Evolutionary conservation across 2,113 vertebrate species (phyloP).

Genomic region (Seriola dumerili): DNA sequence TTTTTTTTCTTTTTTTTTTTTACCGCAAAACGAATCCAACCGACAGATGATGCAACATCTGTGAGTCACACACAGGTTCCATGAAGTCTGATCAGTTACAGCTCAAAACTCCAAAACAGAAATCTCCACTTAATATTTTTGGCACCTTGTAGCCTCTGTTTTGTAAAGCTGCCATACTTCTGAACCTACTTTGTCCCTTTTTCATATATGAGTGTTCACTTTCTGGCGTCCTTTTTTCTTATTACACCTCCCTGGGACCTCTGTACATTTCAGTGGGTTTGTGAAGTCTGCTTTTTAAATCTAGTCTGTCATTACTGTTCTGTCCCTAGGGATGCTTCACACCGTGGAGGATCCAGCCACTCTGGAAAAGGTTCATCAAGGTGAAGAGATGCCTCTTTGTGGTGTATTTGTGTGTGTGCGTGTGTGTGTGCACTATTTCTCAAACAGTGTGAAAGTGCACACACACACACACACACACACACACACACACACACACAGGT

Average conservation of each 20-base stretch:
- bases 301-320: slow-evolving; percentile 16
- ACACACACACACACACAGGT: background rate
- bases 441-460: slow-evolving; percentile 3
- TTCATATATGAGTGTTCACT: background rate
- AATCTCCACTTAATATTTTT: background rate
- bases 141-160: background rate
- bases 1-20: background rate
- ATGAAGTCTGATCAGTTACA: background rate
- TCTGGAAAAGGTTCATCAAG: slow-evolving; percentile 87
- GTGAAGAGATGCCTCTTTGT: slow-evolving; percentile 80
- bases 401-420: background rate
- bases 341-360: slow-evolving; percentile 83
- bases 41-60: background rate
- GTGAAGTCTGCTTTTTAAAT: slow-evolving; percentile 38
- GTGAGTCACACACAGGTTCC: background rate
- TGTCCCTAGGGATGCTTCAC: slow-evolving; percentile 85
- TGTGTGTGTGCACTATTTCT: background rate
- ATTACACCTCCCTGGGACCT: background rate
- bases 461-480: background rate
- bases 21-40: too few relatives aligned
- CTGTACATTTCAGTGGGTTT: background rate
- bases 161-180: background rate
- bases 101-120: background rate
- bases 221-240: background rate
- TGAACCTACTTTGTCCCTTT: background rate